Percentiles rank a stretch among this genome's conserved stretches.
These are phyloP conservation scores for Pseudolaguvia tuberculata DNA, from an alignment of 2,113 vertebrate genomes.

Conservation along the genomic window DNA sequence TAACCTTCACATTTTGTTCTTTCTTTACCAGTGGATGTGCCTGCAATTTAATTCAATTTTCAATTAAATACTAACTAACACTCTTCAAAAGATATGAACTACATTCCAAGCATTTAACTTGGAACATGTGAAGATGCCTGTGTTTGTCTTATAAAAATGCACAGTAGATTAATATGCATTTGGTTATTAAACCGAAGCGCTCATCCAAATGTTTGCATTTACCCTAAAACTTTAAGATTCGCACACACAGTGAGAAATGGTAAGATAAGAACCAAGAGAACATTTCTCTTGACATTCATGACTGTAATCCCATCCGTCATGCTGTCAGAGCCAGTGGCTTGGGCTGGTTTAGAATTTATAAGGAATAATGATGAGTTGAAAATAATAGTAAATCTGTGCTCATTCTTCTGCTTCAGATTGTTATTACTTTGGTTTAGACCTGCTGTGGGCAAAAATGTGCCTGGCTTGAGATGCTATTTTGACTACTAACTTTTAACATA, in stretches of 20 bases:
- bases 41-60: background rate
- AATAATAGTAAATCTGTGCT: conserved; percentile 59
- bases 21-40: background rate
- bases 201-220: conserved; percentile 66
- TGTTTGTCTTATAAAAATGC: conserved; percentile 47
- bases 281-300: conserved; percentile 75
- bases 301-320: conserved; percentile 75
- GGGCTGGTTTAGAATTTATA: conserved; percentile 72
- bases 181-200: conserved; percentile 69
- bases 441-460: conserved; percentile 47
- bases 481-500: conserved; percentile 65
- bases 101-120: conserved; percentile 59
- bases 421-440: conserved; percentile 52
- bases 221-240: conserved; percentile 65
- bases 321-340: conserved; percentile 71
- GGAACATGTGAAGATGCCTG: conserved; percentile 51
- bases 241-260: conserved; percentile 67
- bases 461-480: conserved; percentile 55
- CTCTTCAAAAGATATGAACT: conserved; percentile 56
- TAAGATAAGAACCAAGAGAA: conserved; percentile 69
- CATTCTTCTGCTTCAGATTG: conserved; percentile 59
- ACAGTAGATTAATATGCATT: conserved; percentile 64
- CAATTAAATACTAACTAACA: conserved; percentile 49
- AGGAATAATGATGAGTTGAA: conserved; percentile 74
- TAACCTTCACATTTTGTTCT: background rate